phyloP scores from a whole-genome alignment of 1,140 invertebrate genomes.

The Philotrypesis tridentata region DNA sequence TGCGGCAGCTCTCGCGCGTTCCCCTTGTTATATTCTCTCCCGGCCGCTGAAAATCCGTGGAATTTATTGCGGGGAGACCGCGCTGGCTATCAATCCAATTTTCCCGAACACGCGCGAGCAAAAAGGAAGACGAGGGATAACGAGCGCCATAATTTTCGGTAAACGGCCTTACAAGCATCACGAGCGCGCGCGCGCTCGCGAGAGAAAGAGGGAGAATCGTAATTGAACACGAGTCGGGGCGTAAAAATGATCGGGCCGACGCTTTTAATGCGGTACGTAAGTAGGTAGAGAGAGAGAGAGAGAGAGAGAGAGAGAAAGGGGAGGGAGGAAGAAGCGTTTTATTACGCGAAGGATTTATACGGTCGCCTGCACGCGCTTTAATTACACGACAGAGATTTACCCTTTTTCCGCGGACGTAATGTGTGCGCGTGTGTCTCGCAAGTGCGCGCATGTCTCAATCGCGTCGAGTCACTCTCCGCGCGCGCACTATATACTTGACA shows the following conservation, averaged over 20 bases:
- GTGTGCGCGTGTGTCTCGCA: too few species aligned
- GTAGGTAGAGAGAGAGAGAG: too few species aligned
- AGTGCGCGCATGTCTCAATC: conserved; percentile 20
- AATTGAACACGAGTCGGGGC: too few species aligned
- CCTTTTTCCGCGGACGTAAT: neutral
- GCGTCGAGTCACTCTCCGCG: too few species aligned
- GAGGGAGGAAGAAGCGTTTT: neutral
- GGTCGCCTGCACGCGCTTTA: conserved; percentile 3
- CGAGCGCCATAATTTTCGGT: neutral
- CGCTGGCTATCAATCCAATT: neutral
- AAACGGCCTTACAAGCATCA: neutral
- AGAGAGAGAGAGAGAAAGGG: too few species aligned
- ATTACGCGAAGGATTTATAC: neutral
- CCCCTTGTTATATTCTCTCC: too few species aligned
- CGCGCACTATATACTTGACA: too few species aligned
- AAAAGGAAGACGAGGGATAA: neutral
- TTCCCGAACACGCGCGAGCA: neutral
- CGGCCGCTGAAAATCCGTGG: neutral
- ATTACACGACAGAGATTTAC: neutral
- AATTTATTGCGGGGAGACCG: neutral
- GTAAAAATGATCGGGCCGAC: too few species aligned
- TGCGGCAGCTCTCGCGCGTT: too few species aligned
- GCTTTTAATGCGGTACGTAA: too few species aligned
- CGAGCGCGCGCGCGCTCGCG: neutral
- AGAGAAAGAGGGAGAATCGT: too few species aligned